Evolutionary conservation across 1,140 invertebrate genomes (phyloP).

Genomic region (Conus ventricosus): DNA sequence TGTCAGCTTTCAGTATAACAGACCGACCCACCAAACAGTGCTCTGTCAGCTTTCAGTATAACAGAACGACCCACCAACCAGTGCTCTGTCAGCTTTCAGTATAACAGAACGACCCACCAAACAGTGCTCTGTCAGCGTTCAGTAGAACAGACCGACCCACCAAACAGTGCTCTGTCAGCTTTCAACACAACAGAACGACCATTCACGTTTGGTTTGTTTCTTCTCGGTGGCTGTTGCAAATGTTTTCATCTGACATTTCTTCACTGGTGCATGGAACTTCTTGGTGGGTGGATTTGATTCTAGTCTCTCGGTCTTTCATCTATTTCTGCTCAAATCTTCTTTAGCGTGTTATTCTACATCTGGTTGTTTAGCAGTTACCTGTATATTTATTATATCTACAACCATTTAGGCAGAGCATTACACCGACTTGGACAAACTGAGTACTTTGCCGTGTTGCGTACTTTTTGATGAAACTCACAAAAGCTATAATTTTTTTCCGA

Average conservation of each 20-base stretch:
- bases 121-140: too few relatives aligned
- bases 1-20: too few relatives aligned
- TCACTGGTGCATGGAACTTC: constrained; percentile 29
- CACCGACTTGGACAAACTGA: neutral
- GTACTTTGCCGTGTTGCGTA: neutral
- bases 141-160: constrained; percentile 21
- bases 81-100: too few relatives aligned
- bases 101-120: too few relatives aligned
- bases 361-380: neutral
- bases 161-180: constrained; percentile 43
- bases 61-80: too few relatives aligned
- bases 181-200: constrained; percentile 31
- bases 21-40: too few relatives aligned
- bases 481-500: neutral
- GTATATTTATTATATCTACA: neutral
- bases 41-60: too few relatives aligned
- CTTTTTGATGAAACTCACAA: neutral
- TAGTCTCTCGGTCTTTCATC: constrained; percentile 9
- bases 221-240: constrained; percentile 27
- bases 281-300: constrained; percentile 3
- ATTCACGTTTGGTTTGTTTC: constrained; percentile 13
- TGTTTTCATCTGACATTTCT: constrained; percentile 33
- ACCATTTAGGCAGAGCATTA: neutral
- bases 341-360: neutral
- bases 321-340: neutral